phyloP scores from a whole-genome alignment of 2,113 vertebrate genomes.

The Grammomys surdaster region DNA sequence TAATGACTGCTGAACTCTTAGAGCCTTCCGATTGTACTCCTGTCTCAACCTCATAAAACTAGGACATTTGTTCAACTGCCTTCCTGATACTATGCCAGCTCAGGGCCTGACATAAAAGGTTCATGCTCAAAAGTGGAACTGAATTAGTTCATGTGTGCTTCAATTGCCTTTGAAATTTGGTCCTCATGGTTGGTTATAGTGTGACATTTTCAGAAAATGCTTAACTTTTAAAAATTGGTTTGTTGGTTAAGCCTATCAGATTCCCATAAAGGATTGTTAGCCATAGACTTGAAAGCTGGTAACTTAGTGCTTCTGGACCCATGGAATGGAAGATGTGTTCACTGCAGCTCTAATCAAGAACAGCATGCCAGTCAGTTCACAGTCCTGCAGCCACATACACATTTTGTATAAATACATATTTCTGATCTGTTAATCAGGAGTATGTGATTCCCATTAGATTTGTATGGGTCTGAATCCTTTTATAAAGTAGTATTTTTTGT shows the following conservation, averaged over 20 bases:
- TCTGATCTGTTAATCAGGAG: too few species aligned
- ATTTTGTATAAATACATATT: too few species aligned
- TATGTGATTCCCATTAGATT: too few species aligned
- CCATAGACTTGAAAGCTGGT: neutral
- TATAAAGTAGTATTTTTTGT: too few species aligned
- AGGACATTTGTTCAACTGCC: neutral
- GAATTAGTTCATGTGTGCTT: neutral
- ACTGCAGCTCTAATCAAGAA: neutral
- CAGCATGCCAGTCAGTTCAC: too few species aligned
- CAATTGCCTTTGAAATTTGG: neutral
- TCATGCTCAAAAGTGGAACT: neutral
- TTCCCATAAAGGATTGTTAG: constrained; percentile 8
- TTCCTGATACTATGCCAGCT: neutral
- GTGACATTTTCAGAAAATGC: neutral
- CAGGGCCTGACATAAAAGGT: neutral
- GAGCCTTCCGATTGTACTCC: neutral
- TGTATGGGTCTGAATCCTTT: too few species aligned
- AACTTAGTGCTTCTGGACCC: neutral
- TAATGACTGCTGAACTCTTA: neutral
- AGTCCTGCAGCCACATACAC: too few species aligned
- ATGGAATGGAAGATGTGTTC: neutral
- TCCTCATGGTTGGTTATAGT: neutral
- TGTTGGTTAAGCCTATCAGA: neutral
- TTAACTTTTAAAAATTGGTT: neutral
- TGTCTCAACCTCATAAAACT: neutral